Evolutionary conservation across 2,113 vertebrate species (phyloP), one percentile per base, ranked within the genome.

Genomic region (Cynocephalus volans): DNA sequence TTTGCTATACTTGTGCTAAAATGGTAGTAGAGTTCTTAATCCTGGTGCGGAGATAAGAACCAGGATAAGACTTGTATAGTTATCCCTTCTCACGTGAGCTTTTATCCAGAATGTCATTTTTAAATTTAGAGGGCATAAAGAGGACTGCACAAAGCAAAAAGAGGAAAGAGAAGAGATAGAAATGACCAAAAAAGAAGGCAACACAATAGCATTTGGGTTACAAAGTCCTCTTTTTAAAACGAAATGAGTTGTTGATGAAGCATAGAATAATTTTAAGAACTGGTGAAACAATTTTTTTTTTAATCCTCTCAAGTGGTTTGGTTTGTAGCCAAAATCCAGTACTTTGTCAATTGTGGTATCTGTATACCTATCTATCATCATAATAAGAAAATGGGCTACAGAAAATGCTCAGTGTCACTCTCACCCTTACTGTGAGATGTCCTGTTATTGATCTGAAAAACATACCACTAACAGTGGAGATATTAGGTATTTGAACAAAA

Each of bases 61-160:
- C 24, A 73, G 48, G 26, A 62, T 67, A 83, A 11, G 26, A 33
- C 24, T 28, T 88, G 41, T 9, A 33, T 6, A 67, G 36, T 85
- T 84, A 67, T 54, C 13, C n/a, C 4, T 62, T 92, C 36, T 50
- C 36, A 56, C 90, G 65, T 48, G 60, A 83, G 33, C 11, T 89
- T 90, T 94, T 88, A 75, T 70, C 56, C 14, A 95, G 73, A 85
- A 17, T 93, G 15, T 72, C 67, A 79, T 85, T 96, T 96, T 86
- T 92, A 73, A 89, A 56, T 65, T 75, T 88, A 87, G 60, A 86
- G 8, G 41, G 76, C 31, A 60, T 45, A 77, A 69, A 54, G 26
- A 96, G 62, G 19, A 33, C 21, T 7, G 1, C 48, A 54, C 1
- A 91, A 81, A 11, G 58, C 69, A 36, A 36, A 54, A 24, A 4